Conservation (phyloP, 2,888 invertebrate genomes). For the Pachliopta kotzebuea region DNA sequence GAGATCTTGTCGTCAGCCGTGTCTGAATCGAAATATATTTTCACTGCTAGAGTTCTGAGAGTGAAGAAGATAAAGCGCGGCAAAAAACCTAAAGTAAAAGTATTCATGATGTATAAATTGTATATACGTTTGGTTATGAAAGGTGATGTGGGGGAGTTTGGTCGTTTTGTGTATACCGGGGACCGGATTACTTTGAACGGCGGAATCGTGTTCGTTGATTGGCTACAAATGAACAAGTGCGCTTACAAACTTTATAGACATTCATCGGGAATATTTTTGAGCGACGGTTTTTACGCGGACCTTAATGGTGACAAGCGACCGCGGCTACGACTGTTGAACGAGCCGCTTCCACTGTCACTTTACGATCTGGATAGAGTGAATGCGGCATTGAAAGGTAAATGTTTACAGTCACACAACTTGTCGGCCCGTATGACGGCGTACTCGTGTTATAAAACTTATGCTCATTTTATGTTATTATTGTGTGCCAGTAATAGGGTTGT, state of each 20-base stretch:
- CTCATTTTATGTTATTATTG: constrained; percentile 30
- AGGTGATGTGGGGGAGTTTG: constrained; percentile 66
- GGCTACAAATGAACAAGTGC: constrained; percentile 72
- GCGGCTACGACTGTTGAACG: constrained; percentile 69
- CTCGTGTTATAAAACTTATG: constrained; percentile 52
- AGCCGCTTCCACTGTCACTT: constrained; percentile 73
- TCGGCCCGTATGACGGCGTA: constrained; percentile 51
- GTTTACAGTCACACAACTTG: constrained; percentile 60
- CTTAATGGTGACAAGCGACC: constrained; percentile 54
- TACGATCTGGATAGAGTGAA: constrained; percentile 77
- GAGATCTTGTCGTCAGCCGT: constrained; percentile 77
- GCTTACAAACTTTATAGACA: constrained; percentile 73
- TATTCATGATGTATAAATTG: constrained; percentile 72
- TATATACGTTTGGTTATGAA: constrained; percentile 71
- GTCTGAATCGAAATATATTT: constrained; percentile 78
- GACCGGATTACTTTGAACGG: constrained; percentile 68
- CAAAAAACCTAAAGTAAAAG: constrained; percentile 57
- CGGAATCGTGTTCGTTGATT: constrained; percentile 71
- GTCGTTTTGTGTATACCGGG: constrained; percentile 64
- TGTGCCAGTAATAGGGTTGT: background rate
- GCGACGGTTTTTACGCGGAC: constrained; percentile 66
- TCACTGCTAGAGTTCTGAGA: constrained; percentile 72
- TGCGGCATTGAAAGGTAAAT: constrained; percentile 78
- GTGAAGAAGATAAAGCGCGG: constrained; percentile 74
- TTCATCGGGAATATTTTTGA: constrained; percentile 75